A percentile compares a stretch with the other conserved stretches of the same genome.
These are phyloP conservation scores for Tinamus guttatus DNA, from an alignment of 2,113 vertebrate species.

Conservation along the genomic window DNA sequence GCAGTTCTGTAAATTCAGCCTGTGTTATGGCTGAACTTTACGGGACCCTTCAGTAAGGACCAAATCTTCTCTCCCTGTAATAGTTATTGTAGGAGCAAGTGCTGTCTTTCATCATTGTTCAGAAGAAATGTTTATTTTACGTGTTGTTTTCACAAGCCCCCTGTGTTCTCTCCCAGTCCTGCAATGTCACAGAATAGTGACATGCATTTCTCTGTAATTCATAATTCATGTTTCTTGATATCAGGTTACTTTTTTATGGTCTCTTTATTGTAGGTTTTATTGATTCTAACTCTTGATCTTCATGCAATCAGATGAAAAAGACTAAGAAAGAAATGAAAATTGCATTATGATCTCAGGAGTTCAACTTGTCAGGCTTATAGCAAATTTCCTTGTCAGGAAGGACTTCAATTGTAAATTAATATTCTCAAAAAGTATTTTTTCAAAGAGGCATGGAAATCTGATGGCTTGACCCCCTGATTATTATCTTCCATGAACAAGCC, in stretches of 20 bases:
- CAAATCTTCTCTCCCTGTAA: background rate
- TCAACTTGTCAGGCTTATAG: background rate
- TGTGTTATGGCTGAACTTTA: background rate
- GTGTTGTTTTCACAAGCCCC: fast-evolving
- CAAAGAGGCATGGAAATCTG: background rate
- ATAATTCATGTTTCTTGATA: background rate
- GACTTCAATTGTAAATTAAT: background rate
- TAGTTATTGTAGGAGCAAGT: background rate
- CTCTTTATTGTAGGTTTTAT: conserved; percentile 27
- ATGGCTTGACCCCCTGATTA: background rate
- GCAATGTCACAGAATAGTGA: background rate
- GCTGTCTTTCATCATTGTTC: background rate
- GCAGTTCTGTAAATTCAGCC: background rate
- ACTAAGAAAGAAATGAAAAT: conserved; percentile 30
- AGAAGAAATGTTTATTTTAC: background rate
- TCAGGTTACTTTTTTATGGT: background rate
- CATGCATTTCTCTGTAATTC: background rate
- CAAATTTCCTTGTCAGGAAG: background rate
- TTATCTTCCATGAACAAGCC: background rate
- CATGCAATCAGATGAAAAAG: background rate
- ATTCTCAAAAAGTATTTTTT: background rate
- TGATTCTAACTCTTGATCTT: conserved; percentile 5
- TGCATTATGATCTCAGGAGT: background rate
- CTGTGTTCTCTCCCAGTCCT: background rate
- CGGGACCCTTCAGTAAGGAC: background rate